phyloP scores from a whole-genome alignment of 23 tunicate genomes.

The Styela plicata region DNA sequence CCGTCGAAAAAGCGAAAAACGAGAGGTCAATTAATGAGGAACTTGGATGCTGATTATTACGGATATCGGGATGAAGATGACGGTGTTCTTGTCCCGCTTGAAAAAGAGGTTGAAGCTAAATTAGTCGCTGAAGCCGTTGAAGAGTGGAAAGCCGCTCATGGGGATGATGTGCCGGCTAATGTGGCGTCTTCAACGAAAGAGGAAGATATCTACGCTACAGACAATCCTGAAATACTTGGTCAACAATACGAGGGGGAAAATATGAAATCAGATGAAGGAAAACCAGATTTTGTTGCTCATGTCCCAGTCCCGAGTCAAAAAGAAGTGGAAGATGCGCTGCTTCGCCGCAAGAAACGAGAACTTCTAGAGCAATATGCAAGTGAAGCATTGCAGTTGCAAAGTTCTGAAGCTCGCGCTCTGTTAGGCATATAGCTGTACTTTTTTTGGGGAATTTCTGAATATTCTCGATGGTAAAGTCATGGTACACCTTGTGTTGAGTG shows the following conservation, averaged over 20 bases:
- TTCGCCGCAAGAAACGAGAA: slow-evolving; percentile 83
- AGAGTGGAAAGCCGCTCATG: slow-evolving; percentile 51
- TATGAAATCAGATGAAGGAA: slow-evolving; percentile 57
- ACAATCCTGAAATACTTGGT: slow-evolving; percentile 33
- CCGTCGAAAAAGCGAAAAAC: slow-evolving; percentile 78
- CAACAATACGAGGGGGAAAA: slow-evolving; percentile 32
- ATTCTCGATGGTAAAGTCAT: too few relatives aligned
- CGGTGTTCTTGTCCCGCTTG: slow-evolving; percentile 88
- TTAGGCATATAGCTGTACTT: too few relatives aligned
- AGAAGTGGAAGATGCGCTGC: slow-evolving; percentile 90
- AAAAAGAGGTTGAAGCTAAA: slow-evolving; percentile 77
- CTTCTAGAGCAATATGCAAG: slow-evolving; percentile 82
- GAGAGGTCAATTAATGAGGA: slow-evolving; percentile 81
- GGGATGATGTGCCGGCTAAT: neutral
- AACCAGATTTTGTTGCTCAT: slow-evolving; percentile 84
- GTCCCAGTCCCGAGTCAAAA: slow-evolving; percentile 98
- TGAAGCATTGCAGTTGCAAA: slow-evolving; percentile 82
- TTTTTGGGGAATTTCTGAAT: too few relatives aligned
- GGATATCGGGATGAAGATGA: slow-evolving; percentile 99
- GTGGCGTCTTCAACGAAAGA: slow-evolving; percentile 33
- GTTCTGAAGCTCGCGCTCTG: slow-evolving; percentile 81
- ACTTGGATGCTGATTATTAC: slow-evolving; percentile 95
- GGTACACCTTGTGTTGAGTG: too few relatives aligned
- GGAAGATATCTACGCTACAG: slow-evolving; percentile 56
- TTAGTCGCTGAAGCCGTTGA: slow-evolving; percentile 65